These are phyloP conservation scores for Planiliza haematocheilus DNA, from an alignment of 2,113 vertebrate genomes.

Conservation along the genomic window DNA sequence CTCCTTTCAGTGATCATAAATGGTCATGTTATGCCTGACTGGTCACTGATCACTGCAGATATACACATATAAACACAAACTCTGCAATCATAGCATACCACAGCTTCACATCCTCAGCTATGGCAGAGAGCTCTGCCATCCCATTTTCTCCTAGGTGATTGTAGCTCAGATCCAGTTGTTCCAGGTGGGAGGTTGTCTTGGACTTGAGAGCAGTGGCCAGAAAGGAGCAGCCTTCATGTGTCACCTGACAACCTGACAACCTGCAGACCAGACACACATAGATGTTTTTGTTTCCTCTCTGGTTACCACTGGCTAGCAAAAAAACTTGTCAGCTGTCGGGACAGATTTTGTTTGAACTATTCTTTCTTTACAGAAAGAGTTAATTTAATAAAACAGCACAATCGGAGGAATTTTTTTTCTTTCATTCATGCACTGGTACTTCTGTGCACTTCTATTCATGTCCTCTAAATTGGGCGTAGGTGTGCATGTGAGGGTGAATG, in stretches of 20 bases:
- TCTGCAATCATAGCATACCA: constrained; percentile 11
- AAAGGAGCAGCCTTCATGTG: constrained; percentile 32
- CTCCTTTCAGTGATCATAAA: too few species aligned
- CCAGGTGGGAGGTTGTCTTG: not conserved
- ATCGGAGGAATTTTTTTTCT: too few species aligned
- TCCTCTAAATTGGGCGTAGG: too few species aligned
- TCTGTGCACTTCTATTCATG: too few species aligned
- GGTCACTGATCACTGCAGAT: not conserved
- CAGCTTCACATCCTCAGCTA: not conserved
- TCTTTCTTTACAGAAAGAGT: too few species aligned
- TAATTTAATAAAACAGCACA: too few species aligned
- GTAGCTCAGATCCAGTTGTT: constrained; percentile 56
- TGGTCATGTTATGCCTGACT: too few species aligned
- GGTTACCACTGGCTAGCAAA: too few species aligned
- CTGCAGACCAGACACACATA: constrained; percentile 29
- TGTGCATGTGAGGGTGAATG: too few species aligned
- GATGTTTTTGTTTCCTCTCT: not conserved
- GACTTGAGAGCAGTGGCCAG: constrained; percentile 23
- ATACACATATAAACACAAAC: not conserved
- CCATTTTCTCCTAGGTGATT: constrained; percentile 42
- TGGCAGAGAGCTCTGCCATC: rapidly evolving
- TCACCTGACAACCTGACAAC: constrained; percentile 58
- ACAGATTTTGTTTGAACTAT: too few species aligned
- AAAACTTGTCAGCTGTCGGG: too few species aligned
- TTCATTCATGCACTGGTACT: too few species aligned